These are phyloP conservation scores for Pyrrhosoma nymphula DNA, from an alignment of 2,888 invertebrate genomes.

Conservation along the genomic window DNA sequence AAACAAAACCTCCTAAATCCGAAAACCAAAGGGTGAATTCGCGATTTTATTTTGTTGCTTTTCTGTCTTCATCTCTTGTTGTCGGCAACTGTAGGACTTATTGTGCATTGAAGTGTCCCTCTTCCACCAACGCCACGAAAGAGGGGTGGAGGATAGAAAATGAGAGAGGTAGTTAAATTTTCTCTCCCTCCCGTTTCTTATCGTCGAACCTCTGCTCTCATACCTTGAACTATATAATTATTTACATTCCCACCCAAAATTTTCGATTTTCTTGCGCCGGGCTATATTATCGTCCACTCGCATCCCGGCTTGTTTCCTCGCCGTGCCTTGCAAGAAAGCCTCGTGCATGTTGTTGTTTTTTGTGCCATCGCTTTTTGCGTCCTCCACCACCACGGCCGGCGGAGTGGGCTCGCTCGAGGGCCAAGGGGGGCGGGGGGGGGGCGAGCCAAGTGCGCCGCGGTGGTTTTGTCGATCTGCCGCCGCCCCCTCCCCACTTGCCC, in stretches of 20 bases:
- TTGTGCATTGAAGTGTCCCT: no score
- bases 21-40: no score
- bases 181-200: background rate
- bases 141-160: background rate
- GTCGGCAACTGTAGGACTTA: no score
- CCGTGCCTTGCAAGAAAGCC: background rate
- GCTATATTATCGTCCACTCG: background rate
- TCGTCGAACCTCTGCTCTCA: background rate
- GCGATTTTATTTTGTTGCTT: no score
- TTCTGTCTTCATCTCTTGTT: no score
- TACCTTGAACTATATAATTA: background rate
- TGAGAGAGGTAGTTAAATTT: background rate
- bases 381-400: background rate
- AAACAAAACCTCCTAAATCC: no score
- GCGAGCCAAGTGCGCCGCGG: background rate
- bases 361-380: background rate
- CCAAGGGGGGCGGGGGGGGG: background rate
- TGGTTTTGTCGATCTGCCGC: constrained; percentile 11
- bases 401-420: no score
- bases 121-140: background rate
- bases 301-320: background rate
- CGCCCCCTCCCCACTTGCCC: background rate
- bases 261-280: background rate
- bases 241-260: background rate
- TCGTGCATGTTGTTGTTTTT: background rate